Percentiles rank a stretch among this genome's conserved stretches.
Evolutionary conservation across 2,797 vertebrate genomes (phyloP).

Genomic region (Liparis tanakae): DNA sequence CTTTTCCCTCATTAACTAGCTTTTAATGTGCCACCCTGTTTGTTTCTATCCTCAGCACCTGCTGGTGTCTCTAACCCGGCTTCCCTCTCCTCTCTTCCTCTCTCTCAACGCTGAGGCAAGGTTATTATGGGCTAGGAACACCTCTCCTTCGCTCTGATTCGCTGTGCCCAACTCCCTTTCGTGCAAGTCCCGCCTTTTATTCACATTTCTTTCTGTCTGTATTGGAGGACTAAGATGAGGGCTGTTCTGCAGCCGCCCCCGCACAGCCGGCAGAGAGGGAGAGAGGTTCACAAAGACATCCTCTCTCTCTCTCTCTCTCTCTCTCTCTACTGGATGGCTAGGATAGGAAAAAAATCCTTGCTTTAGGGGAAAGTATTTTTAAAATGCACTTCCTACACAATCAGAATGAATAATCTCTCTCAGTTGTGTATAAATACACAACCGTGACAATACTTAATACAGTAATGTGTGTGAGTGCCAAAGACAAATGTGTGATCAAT

Average conservation of each 20-base stretch:
- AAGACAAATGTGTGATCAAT: not conserved
- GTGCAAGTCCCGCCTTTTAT: conserved; percentile 59
- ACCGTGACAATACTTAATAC: not conserved
- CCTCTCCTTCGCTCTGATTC: conserved; percentile 70
- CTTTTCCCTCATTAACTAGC: conserved; percentile 29
- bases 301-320: conserved; percentile 45
- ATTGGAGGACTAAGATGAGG: conserved; percentile 65
- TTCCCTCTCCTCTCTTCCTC: conserved; percentile 46
- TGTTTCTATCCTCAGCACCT: conserved; percentile 60
- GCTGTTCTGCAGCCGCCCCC: conserved; percentile 64
- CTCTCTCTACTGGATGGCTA: conserved; percentile 19
- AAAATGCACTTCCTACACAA: conserved; percentile 39
- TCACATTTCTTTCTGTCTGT: conserved; percentile 41
- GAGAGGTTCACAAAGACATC: conserved; percentile 56
- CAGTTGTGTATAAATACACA: not conserved
- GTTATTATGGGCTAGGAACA: conserved; percentile 63
- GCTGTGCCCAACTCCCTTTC: conserved; percentile 38
- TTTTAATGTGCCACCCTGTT: not conserved
- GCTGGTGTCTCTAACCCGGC: conserved; percentile 51
- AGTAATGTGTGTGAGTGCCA: not conserved
- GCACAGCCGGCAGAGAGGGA: conserved; percentile 55
- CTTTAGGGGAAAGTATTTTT: conserved; percentile 42
- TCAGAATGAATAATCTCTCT: conserved; percentile 3
- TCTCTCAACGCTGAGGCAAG: conserved; percentile 67
- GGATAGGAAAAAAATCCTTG: conserved; percentile 25